Evolutionary conservation across 2,888 invertebrate genomes (phyloP).

Genomic region (Lomographa bimaculata): DNA sequence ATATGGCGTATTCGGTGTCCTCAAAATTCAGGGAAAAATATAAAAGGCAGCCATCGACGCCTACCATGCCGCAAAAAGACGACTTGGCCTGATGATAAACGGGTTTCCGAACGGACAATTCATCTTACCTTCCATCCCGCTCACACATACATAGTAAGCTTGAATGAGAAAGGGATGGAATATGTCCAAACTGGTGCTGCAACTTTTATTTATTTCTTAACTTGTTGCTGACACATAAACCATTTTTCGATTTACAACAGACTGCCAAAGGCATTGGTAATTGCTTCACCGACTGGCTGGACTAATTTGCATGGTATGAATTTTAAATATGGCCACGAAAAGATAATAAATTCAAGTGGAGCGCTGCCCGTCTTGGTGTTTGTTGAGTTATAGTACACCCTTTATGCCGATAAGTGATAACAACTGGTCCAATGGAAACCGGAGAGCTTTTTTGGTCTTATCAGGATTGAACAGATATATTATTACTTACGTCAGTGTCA

Average conservation of each 20-base stretch:
- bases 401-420: constrained; percentile 15
- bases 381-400: constrained; percentile 32
- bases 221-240: constrained; percentile 71
- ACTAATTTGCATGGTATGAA: constrained; percentile 68
- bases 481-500: no score
- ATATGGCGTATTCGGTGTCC: constrained; percentile 42
- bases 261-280: constrained; percentile 55
- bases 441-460: background rate
- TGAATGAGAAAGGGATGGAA: constrained; percentile 40
- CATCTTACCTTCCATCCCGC: constrained; percentile 51
- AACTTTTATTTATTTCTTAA: constrained; percentile 80
- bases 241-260: constrained; percentile 66
- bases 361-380: constrained; percentile 52
- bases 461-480: no score
- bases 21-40: constrained; percentile 63
- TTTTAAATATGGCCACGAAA: constrained; percentile 59
- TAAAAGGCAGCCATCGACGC: constrained; percentile 68
- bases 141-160: constrained; percentile 27
- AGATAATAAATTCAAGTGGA: constrained; percentile 43
- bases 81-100: constrained; percentile 71
- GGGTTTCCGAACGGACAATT: constrained; percentile 69
- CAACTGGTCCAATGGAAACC: constrained; percentile 4
- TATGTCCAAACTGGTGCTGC: constrained; percentile 53
- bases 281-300: constrained; percentile 53
- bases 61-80: constrained; percentile 64